Evolutionary conservation across 2,888 invertebrate genomes (phyloP).

Genomic region (Phortica okadai): DNA sequence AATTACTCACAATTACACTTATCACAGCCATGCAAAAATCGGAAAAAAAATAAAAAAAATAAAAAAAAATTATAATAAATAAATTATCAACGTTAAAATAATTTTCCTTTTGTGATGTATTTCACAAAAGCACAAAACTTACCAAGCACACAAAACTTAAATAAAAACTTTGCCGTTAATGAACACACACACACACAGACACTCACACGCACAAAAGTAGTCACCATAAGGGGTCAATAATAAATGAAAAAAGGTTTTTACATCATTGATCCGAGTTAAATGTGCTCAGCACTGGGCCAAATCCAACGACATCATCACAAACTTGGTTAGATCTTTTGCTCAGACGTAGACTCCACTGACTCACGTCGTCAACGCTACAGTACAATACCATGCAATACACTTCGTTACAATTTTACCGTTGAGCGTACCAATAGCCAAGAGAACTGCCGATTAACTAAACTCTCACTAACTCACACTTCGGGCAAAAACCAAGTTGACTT

Average conservation of each 20-base stretch:
- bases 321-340: background rate
- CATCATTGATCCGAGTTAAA: background rate
- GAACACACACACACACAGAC: too few species aligned
- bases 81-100: too few species aligned
- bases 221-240: too few species aligned
- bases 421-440: slow-evolving; percentile 9
- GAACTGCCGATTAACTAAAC: slow-evolving; percentile 21
- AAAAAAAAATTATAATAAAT: background rate
- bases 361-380: background rate
- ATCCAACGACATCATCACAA: slow-evolving; percentile 1
- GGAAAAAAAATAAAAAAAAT: background rate
- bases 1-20: background rate
- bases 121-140: too few species aligned
- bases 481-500: background rate
- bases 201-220: too few species aligned
- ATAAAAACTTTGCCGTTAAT: too few species aligned
- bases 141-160: too few species aligned
- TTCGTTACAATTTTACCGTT: slow-evolving; percentile 2
- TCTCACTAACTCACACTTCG: background rate
- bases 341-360: background rate
- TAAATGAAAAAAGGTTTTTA: background rate
- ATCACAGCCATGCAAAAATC: background rate
- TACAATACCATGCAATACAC: background rate
- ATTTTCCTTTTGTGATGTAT: too few species aligned
- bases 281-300: slow-evolving; percentile 15